Evolutionary conservation across 2,888 invertebrate genomes (phyloP).

Genomic region (Eristalis intricaria): DNA sequence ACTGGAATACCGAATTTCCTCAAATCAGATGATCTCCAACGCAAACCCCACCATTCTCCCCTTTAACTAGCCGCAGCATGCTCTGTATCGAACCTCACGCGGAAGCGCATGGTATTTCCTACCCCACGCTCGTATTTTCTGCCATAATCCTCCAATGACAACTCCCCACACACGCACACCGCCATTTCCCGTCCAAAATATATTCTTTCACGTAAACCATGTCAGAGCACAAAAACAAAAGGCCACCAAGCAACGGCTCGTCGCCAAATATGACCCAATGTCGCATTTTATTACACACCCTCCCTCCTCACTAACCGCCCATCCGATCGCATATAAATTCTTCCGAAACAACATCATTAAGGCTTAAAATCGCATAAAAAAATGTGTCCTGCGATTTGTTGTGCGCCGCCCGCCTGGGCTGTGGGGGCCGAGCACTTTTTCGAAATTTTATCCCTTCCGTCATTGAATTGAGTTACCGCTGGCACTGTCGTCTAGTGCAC

Average conservation of each 20-base stretch:
- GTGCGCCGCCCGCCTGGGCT: neutral
- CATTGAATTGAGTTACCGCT: constrained; percentile 55
- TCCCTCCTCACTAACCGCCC: neutral
- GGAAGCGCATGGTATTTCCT: neutral
- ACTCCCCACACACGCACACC: constrained; percentile 11
- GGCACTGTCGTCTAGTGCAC: neutral
- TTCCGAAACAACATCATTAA: constrained; percentile 54
- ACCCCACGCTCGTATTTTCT: neutral
- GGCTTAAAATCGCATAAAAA: constrained; percentile 65
- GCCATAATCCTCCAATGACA: constrained; percentile 35
- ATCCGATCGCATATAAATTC: constrained; percentile 40
- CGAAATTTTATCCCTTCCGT: constrained; percentile 35
- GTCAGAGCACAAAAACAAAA: neutral
- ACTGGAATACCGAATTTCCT: too few relatives aligned
- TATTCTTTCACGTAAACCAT: constrained; percentile 6
- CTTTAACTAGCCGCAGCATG: too few relatives aligned
- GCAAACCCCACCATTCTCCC: too few relatives aligned
- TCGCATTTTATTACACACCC: constrained; percentile 5
- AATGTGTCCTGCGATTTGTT: constrained; percentile 64
- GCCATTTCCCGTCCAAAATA: neutral
- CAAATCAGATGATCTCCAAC: too few relatives aligned
- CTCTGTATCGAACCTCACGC: neutral
- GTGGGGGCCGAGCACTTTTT: neutral
- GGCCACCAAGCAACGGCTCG: neutral
- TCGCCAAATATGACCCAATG: neutral